Evolutionary conservation across 2,797 vertebrate species (phyloP), one percentile per base, ranked within the genome.

Genomic region (Chromobotia macracanthus): DNA sequence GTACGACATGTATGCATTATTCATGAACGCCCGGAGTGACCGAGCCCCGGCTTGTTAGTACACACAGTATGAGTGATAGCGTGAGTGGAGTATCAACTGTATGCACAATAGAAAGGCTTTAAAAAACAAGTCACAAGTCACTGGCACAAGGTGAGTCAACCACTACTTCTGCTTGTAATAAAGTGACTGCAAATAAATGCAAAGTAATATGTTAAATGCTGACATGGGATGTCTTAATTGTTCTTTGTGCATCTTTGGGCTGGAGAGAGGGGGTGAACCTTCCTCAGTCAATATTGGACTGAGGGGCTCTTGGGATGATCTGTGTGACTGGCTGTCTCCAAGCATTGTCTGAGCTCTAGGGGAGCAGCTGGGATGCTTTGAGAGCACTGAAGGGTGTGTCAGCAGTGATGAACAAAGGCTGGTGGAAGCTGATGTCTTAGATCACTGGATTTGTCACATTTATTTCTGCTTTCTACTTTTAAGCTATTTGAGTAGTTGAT

Each of bases 1-100:
- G 87, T 74, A 90, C 87, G 89, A 92, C 90, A 91, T 11, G 0
- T 44, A 10, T 95, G 81, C 88, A 92, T 92, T 90, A 94, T 93
- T 92, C 89, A 91, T 85, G 79, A 80, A 48, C 80, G 86, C 88
- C 77, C 80, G 87, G 82, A 87, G 75, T 83, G 89, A 90, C 91
- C 85, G 85, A 87, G 80, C 78, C 84, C 35, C 80, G 16, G 87
- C 86, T 91, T 89, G 89, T 92, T 89, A 87, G 91, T 88, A 84
- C 73, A 77, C 83, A 83, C 83, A 38, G 48, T 82, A 58, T 83
- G 70, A 55, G 84, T 83, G 82, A 86, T 77, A 69, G 73, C 80
- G 81, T 70, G 75, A 75, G 77, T 72, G 75, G 84, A 75, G 68
- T 76, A 79, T 67, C 77, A 85, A 65, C 58, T 61, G 77, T 70